Conservation (phyloP, 2,888 invertebrate species). For the Thera obeliscata region DNA sequence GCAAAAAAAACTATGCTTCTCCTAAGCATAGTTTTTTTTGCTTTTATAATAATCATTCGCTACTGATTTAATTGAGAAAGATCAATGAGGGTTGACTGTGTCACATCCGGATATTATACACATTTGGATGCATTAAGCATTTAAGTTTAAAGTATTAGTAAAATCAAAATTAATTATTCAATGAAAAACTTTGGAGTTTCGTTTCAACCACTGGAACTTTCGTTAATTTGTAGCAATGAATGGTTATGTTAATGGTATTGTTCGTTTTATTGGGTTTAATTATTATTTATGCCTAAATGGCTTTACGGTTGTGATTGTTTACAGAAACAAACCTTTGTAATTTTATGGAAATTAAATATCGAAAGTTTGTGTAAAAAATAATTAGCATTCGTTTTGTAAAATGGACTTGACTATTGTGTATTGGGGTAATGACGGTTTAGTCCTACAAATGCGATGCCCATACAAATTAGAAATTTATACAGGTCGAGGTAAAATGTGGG, state of each 20-base stretch:
- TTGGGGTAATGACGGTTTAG: not conserved
- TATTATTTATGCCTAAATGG: slow-evolving; percentile 32
- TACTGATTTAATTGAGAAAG: too few relatives aligned
- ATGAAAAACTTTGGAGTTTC: slow-evolving; percentile 12
- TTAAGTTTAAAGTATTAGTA: too few relatives aligned
- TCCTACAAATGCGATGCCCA: too few relatives aligned
- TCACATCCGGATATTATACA: not conserved
- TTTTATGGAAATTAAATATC: slow-evolving; percentile 33
- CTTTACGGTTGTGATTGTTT: slow-evolving; percentile 33
- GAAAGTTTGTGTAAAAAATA: slow-evolving; percentile 6
- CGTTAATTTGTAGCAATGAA: slow-evolving; percentile 16
- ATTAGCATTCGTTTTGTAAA: not conserved
- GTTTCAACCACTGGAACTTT: slow-evolving; percentile 7
- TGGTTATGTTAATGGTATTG: slow-evolving; percentile 31
- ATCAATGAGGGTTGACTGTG: not conserved
- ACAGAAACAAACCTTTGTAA: slow-evolving; percentile 34
- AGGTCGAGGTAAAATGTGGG: slow-evolving; percentile 1
- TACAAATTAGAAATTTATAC: not conserved
- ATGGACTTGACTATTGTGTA: not conserved
- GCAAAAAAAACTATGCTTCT: too few relatives aligned
- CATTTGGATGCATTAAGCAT: too few relatives aligned
- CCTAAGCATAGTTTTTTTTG: too few relatives aligned
- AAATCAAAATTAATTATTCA: not conserved
- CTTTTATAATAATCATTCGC: too few relatives aligned
- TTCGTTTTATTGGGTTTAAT: slow-evolving; percentile 35